Evolutionary conservation across 2,888 invertebrate species (phyloP).

Genomic region (Chymomyza fuscimana): DNA sequence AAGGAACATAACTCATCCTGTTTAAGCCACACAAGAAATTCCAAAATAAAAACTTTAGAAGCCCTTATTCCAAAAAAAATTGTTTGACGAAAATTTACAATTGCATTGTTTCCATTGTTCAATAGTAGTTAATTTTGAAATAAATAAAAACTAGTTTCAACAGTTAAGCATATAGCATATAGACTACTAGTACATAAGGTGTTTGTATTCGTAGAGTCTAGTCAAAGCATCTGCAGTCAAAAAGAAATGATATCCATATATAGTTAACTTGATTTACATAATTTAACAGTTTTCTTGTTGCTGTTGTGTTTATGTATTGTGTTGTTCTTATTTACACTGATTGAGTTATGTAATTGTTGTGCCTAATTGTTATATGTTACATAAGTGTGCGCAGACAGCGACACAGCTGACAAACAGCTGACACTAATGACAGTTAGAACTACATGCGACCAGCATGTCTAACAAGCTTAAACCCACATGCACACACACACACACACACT

Average conservation of each 20-base stretch:
- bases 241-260: background rate
- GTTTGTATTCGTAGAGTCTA: background rate
- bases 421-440: constrained; percentile 32
- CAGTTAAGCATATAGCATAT: background rate
- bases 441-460: constrained; percentile 1
- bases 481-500: constrained; percentile 1
- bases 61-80: no score
- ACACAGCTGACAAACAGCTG: constrained; percentile 12
- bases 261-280: constrained; percentile 34
- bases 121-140: background rate
- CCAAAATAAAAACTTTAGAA: no score
- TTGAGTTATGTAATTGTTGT: constrained; percentile 69
- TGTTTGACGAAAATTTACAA: background rate
- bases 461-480: background rate
- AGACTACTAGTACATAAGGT: background rate
- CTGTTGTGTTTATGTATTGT: background rate
- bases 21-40: no score
- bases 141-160: background rate
- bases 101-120: background rate
- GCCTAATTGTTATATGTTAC: constrained; percentile 48
- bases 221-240: background rate
- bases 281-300: constrained; percentile 43
- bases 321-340: constrained; percentile 40
- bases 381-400: background rate
- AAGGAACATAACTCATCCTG: no score